Base-by-base conservation (phyloP, 1,140 invertebrate genomes). In the Sitodiplosis mosellana region DNA sequence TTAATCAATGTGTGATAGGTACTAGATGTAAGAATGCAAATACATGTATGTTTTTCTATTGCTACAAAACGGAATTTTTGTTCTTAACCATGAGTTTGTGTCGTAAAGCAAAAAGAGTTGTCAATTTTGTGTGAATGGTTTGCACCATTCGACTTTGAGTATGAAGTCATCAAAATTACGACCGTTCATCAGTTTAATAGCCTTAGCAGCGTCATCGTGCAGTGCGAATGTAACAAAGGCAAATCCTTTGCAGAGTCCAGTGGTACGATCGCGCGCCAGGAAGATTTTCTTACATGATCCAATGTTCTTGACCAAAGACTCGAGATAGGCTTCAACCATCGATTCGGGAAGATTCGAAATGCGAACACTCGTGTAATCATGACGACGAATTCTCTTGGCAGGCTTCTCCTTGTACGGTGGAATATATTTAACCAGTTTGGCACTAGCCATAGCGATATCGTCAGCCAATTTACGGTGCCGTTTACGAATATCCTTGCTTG, bases 91-190 rank as follows among this genome's bases (percentile, higher is more conserved):
- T n/a, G n/a, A n/a, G n/a, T n/a, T n/a, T n/a, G n/a, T n/a, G n/a
- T n/a, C n/a, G n/a, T n/a, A n/a, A n/a, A n/a, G n/a, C n/a, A n/a
- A n/a, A n/a, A n/a, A n/a, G n/a, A n/a, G n/a, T n/a, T n/a, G n/a
- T n/a, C n/a, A n/a, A n/a, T n/a, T n/a, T n/a, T n/a, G n/a, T n/a
- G n/a, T n/a, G n/a, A n/a, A n/a, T n/a, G n/a, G n/a, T n/a, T n/a
- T n/a, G n/a, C n/a, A n/a, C n/a, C n/a, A n/a, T n/a, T n/a, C n/a
- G n/a, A n/a, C n/a, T n/a, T n/a, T n/a, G n/a, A n/a, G n/a, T n/a
- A n/a, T n/a, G n/a, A n/a, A n/a, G n/a, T n/a, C 92, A 70, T 98
- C 93, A 66, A 98, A 98, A 50, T 94, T 93, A 68, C 89, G 85
- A 2, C 93, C 94, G 65, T 97, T 87, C 5, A 99, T 76, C 40